These are phyloP conservation scores for Calameuta filiformis DNA, from an alignment of 2,888 invertebrate genomes.

Conservation along the genomic window DNA sequence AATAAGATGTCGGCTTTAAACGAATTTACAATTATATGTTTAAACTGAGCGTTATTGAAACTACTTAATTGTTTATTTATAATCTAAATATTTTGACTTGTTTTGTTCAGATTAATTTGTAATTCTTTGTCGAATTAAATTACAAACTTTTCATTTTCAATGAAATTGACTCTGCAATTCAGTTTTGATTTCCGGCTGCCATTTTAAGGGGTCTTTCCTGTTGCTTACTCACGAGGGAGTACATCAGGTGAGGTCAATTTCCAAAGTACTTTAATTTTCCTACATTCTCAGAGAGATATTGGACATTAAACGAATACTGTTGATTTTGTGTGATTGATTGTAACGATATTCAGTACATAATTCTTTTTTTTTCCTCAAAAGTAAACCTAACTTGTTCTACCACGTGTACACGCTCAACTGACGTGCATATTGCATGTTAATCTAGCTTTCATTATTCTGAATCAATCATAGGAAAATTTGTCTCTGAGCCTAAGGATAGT, in stretches of 20 bases:
- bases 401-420: too few relatives aligned
- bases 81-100: too few relatives aligned
- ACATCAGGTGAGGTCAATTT: too few relatives aligned
- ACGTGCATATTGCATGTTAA: background rate
- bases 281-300: too few relatives aligned
- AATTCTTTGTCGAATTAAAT: too few relatives aligned
- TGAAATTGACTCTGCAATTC: too few relatives aligned
- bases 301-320: slow-evolving; percentile 6
- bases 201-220: slow-evolving; percentile 35
- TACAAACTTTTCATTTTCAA: too few relatives aligned
- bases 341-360: background rate
- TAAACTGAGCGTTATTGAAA: too few relatives aligned
- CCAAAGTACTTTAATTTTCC: too few relatives aligned
- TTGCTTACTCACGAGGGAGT: slow-evolving; percentile 20
- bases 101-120: too few relatives aligned
- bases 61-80: too few relatives aligned
- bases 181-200: slow-evolving; percentile 18
- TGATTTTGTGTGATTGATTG: background rate
- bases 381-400: background rate
- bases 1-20: too few relatives aligned
- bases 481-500: background rate
- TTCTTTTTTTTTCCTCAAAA: background rate
- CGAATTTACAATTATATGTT: background rate
- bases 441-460: background rate
- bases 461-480: background rate